Evolutionary conservation across 2,888 invertebrate genomes (phyloP).

Genomic region (Mantis religiosa): DNA sequence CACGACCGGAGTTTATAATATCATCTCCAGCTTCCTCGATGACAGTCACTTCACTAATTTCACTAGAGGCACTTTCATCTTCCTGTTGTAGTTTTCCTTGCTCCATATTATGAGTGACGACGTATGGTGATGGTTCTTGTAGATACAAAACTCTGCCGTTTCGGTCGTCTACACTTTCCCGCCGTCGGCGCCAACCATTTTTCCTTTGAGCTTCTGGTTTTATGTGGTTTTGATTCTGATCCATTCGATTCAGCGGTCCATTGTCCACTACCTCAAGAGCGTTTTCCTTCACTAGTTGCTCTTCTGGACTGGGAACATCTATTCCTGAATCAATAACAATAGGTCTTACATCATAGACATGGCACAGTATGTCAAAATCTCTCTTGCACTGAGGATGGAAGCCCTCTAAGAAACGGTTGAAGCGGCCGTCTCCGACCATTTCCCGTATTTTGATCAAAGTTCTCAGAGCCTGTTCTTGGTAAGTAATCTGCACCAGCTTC

Average conservation of each 20-base stretch:
- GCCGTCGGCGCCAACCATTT: slow-evolving; percentile 2
- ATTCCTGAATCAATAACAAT: slow-evolving; percentile 37
- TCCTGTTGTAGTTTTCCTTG: background rate
- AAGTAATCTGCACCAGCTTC: slow-evolving; percentile 47
- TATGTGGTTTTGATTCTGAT: slow-evolving; percentile 14
- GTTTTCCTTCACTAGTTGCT: background rate
- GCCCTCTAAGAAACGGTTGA: slow-evolving; percentile 51
- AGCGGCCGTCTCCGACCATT: slow-evolving; percentile 61
- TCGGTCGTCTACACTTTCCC: background rate
- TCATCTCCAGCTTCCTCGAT: background rate
- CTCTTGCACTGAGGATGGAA: slow-evolving; percentile 48
- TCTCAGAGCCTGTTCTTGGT: slow-evolving; percentile 62
- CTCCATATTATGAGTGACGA: background rate
- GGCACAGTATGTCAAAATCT: slow-evolving; percentile 58
- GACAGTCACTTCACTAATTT: background rate
- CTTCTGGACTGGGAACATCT: slow-evolving; percentile 30
- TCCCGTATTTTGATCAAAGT: slow-evolving; percentile 67
- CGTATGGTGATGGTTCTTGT: background rate
- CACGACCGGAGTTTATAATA: slow-evolving; percentile 41
- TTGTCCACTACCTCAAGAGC: background rate
- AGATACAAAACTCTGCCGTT: background rate
- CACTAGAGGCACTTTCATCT: slow-evolving; percentile 15
- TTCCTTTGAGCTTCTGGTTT: background rate
- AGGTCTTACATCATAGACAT: slow-evolving; percentile 51
- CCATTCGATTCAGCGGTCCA: background rate